phyloP scores from a whole-genome alignment of 1,140 invertebrate genomes.

The Aporrectodea caliginosa region DNA sequence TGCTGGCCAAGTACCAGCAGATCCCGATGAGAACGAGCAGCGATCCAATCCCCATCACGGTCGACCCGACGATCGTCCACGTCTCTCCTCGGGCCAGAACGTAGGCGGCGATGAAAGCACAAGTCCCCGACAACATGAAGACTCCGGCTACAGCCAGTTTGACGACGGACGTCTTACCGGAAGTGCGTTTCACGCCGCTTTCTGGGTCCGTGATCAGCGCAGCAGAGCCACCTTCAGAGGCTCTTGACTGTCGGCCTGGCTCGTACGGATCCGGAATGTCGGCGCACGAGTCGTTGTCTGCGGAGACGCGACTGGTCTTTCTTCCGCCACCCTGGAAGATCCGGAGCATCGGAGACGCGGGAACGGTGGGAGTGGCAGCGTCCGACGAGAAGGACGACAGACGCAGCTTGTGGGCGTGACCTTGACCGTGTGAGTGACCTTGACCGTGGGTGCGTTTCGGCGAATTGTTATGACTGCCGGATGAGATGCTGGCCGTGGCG shows the following conservation, averaged over 20 bases:
- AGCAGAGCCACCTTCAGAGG: not conserved
- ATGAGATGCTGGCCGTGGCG: not conserved
- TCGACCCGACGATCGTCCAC: conserved; percentile 5
- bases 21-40: not conserved
- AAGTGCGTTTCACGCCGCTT: not conserved
- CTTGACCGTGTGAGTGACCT: not conserved
- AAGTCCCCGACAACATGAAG: conserved; percentile 13
- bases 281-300: not conserved
- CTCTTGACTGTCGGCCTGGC: not conserved
- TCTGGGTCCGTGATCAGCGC: not conserved
- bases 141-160: conserved; percentile 11
- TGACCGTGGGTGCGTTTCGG: not conserved
- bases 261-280: not conserved
- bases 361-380: not conserved
- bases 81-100: conserved; percentile 6
- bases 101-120: conserved; percentile 8
- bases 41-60: conserved; percentile 20
- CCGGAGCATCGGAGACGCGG: not conserved
- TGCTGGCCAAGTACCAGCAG: conserved; percentile 21
- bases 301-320: not conserved
- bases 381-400: not conserved
- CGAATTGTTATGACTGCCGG: not conserved
- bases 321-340: not conserved
- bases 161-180: not conserved
- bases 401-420: not conserved